Evolutionary conservation across 2,888 invertebrate genomes (phyloP).

Genomic region (Elegia similella): DNA sequence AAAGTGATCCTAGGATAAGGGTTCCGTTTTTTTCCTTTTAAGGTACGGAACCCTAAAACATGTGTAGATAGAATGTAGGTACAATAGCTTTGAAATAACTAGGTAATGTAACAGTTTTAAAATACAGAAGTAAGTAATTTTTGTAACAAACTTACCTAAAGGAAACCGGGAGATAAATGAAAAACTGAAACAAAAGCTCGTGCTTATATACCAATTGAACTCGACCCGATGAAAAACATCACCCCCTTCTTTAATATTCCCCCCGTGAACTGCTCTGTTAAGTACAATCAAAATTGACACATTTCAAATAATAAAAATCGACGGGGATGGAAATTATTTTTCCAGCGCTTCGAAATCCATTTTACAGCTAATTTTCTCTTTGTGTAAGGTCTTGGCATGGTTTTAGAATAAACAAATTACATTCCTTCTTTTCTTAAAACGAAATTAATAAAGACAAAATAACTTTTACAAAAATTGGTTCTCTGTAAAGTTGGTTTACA

Average conservation of each 20-base stretch:
- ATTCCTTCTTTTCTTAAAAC: background rate
- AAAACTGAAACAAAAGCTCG: conserved; percentile 30
- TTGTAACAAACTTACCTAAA: conserved; percentile 28
- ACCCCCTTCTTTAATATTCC: conserved; percentile 77
- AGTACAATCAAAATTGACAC: conserved; percentile 67
- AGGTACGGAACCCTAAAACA: no score
- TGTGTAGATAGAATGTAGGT: no score
- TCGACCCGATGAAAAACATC: conserved; percentile 49
- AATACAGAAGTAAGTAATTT: no score
- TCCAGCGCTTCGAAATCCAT: conserved; percentile 19
- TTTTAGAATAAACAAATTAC: conserved; percentile 4
- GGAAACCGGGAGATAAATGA: conserved; percentile 41
- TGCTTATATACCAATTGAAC: conserved; percentile 53
- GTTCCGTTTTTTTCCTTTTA: no score
- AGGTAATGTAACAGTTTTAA: no score
- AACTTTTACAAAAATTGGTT: conserved; percentile 22
- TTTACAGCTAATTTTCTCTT: conserved; percentile 23
- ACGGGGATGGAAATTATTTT: conserved; percentile 44
- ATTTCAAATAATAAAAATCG: conserved; percentile 64
- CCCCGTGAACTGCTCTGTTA: conserved; percentile 51
- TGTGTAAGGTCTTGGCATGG: background rate
- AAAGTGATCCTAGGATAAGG: no score
- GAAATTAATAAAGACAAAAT: background rate
- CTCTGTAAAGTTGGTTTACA: no score
- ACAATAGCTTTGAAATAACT: no score